Conservation (phyloP, 1,140 invertebrate species). For the Asobara japonica region DNA sequence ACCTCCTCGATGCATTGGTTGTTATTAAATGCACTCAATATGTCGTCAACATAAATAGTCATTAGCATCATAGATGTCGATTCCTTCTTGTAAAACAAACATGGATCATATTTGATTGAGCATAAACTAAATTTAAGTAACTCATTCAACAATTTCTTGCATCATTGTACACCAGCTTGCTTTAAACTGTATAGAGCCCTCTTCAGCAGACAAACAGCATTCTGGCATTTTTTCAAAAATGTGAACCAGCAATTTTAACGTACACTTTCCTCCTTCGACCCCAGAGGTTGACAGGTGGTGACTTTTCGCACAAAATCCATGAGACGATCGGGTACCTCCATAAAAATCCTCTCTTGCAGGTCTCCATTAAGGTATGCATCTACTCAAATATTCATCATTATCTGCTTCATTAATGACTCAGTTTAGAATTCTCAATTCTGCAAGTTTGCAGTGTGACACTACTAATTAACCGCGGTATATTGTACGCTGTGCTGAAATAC, state of each 20-base stretch:
- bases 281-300: neutral
- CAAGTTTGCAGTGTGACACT: no score
- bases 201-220: conserved; percentile 33
- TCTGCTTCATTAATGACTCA: no score
- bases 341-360: neutral
- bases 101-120: conserved; percentile 43
- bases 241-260: no score
- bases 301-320: neutral
- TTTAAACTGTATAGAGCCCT: conserved; percentile 47
- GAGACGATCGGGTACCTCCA: neutral
- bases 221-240: neutral
- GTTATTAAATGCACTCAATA: conserved; percentile 55
- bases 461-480: no score
- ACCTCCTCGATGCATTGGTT: conserved; percentile 92
- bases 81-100: conserved; percentile 41
- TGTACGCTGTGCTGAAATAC: no score
- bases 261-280: neutral
- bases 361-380: neutral
- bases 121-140: conserved; percentile 37
- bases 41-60: conserved; percentile 41
- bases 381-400: no score
- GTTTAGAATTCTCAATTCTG: no score
- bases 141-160: conserved; percentile 28
- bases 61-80: conserved; percentile 30
- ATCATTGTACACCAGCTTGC: conserved; percentile 44